phyloP scores from a whole-genome alignment of 2,113 vertebrate species.

The Macrotis lagotis region DNA sequence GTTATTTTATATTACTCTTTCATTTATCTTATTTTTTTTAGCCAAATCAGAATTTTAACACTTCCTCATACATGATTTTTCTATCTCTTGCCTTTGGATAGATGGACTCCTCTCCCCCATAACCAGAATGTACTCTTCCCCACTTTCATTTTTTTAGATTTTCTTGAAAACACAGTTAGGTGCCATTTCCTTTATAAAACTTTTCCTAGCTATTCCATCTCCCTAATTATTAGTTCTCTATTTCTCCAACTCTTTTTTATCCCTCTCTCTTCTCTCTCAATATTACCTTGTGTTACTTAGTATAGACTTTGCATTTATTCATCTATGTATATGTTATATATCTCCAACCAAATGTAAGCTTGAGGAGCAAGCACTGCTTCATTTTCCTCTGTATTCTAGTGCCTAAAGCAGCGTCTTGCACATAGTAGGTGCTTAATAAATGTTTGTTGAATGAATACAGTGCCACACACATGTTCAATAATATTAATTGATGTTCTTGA shows the following conservation, averaged over 20 bases:
- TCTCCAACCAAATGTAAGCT: background rate
- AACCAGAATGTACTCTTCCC: background rate
- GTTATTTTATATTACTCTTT: background rate
- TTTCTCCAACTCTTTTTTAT: background rate
- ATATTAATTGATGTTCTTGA: conserved; percentile 49
- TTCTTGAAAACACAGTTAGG: background rate
- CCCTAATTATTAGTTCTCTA: background rate
- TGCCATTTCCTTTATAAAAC: background rate
- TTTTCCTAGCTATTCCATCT: background rate
- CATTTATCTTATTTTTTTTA: background rate
- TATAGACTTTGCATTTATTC: conserved; percentile 13
- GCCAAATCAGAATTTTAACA: background rate
- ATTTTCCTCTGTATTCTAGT: background rate
- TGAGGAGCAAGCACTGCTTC: background rate
- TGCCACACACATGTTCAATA: conserved; percentile 37
- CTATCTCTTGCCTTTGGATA: background rate
- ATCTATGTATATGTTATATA: background rate
- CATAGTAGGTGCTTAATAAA: background rate
- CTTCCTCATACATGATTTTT: background rate
- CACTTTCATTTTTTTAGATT: background rate
- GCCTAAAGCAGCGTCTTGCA: background rate
- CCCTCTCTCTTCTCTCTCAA: background rate
- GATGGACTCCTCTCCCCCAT: background rate
- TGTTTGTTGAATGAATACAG: background rate
- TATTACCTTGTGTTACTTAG: conserved; percentile 19